phyloP scores from a whole-genome alignment of 2,888 invertebrate genomes.

The Listrodromus nycthemerus region DNA sequence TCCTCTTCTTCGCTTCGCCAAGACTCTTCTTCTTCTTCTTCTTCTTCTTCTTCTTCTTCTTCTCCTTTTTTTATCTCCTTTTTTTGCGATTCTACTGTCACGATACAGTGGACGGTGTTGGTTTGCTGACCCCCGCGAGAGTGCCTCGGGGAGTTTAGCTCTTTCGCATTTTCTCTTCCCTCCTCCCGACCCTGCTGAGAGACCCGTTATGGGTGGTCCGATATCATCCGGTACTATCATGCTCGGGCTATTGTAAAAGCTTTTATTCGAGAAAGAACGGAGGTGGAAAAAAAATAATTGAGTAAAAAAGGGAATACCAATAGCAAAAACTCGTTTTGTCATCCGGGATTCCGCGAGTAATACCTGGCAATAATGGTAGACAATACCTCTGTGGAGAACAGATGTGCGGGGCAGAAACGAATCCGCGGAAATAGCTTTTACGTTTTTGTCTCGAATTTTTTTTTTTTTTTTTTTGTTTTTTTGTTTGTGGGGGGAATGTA shows the following conservation, averaged over 20 bases:
- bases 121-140: conserved; percentile 56
- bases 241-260: conserved; percentile 33
- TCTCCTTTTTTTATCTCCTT: conserved; percentile 55
- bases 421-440: conserved; percentile 2
- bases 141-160: conserved; percentile 41
- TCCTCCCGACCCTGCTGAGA: background rate
- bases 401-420: background rate
- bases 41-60: conserved; percentile 21
- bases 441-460: background rate
- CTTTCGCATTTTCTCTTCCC: conserved; percentile 33
- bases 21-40: conserved; percentile 22
- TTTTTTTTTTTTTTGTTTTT: background rate
- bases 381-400: background rate
- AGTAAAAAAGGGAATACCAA: background rate
- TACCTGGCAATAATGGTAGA: background rate
- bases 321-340: background rate
- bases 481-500: background rate
- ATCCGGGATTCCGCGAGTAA: background rate
- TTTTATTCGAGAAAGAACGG: conserved; percentile 12
- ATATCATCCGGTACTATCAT: conserved; percentile 26
- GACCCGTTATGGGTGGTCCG: conserved; percentile 53
- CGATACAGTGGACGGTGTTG: conserved; percentile 59
- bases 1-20: conserved; percentile 45
- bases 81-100: conserved; percentile 56
- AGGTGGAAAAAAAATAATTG: background rate